Evolutionary conservation across 1,140 invertebrate species (phyloP).

Genomic region (Cyclina sinensis): DNA sequence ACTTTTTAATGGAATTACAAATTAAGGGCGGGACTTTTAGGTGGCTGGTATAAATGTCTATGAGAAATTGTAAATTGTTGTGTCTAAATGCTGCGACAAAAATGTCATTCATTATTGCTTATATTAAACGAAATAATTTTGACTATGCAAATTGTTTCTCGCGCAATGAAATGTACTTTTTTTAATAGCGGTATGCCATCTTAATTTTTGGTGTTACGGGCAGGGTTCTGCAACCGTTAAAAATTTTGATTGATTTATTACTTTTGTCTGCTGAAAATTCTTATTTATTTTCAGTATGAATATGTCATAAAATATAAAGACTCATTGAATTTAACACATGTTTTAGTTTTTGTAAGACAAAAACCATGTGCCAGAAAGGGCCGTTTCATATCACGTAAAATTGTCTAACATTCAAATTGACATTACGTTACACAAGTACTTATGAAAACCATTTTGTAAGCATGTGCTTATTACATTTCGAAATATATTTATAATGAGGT

Average conservation of each 20-base stretch:
- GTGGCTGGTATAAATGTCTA: too few relatives aligned
- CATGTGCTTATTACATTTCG: constrained; percentile 21
- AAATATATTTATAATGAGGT: constrained; percentile 26
- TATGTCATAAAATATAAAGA: constrained; percentile 6
- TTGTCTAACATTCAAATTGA: neutral
- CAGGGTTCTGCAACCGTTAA: neutral
- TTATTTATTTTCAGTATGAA: neutral
- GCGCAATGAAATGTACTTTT: neutral
- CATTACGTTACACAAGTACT: constrained; percentile 21
- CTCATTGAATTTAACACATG: constrained; percentile 20
- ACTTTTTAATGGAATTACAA: too few relatives aligned
- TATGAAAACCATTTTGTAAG: neutral
- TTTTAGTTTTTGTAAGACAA: neutral
- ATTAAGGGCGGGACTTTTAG: too few relatives aligned
- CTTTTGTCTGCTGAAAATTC: too few relatives aligned
- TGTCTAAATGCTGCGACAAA: too few relatives aligned
- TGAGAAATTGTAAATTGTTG: too few relatives aligned
- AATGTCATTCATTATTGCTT: too few relatives aligned
- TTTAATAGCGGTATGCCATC: neutral
- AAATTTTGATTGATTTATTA: neutral
- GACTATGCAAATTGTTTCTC: neutral
- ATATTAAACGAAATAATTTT: too few relatives aligned
- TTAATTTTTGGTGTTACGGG: neutral
- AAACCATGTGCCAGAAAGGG: neutral
- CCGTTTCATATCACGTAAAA: constrained; percentile 9